Evolutionary conservation across 2,888 invertebrate species (phyloP).

Genomic region (Drosophila monieri): DNA sequence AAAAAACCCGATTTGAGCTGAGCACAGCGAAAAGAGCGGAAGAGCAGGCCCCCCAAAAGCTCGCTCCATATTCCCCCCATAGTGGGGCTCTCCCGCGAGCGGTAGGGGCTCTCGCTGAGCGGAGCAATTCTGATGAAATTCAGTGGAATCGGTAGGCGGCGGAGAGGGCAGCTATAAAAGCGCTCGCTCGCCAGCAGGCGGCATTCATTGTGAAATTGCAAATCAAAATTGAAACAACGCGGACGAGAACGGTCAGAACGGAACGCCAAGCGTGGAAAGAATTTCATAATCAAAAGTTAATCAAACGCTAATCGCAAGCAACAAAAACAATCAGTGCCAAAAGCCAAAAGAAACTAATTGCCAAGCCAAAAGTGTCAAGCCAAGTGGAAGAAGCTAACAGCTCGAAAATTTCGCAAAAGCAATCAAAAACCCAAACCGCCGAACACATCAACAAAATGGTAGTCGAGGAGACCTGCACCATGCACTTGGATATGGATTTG

Average conservation of each 20-base stretch:
- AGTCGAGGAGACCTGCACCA: slow-evolving; percentile 72
- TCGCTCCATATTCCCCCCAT: neutral
- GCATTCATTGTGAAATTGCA: slow-evolving; percentile 83
- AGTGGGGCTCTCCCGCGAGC: neutral
- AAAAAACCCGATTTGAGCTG: slow-evolving; percentile 30
- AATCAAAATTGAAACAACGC: slow-evolving; percentile 83
- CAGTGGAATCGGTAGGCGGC: slow-evolving; percentile 49
- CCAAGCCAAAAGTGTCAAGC: slow-evolving; percentile 50
- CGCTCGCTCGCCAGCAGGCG: slow-evolving; percentile 40
- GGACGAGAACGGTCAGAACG: slow-evolving; percentile 56
- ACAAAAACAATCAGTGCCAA: slow-evolving; percentile 49
- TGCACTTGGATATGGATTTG: slow-evolving; percentile 55
- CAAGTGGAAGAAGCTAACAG: slow-evolving; percentile 48
- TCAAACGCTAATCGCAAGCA: slow-evolving; percentile 51
- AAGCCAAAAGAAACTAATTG: slow-evolving; percentile 31
- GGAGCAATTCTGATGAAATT: slow-evolving; percentile 78
- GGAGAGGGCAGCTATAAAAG: slow-evolving; percentile 81
- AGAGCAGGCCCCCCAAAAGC: slow-evolving; percentile 33
- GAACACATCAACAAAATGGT: slow-evolving; percentile 73
- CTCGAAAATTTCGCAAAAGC: slow-evolving; percentile 34
- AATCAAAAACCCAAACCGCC: slow-evolving; percentile 13
- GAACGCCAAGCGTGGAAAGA: slow-evolving; percentile 72
- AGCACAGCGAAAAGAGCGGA: slow-evolving; percentile 17
- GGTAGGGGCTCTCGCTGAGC: slow-evolving; percentile 2
- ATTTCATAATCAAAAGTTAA: slow-evolving; percentile 81